These are phyloP conservation scores for Galaxea fascicularis DNA, from an alignment of 92 coral and sea anemone genomes.

Conservation along the genomic window DNA sequence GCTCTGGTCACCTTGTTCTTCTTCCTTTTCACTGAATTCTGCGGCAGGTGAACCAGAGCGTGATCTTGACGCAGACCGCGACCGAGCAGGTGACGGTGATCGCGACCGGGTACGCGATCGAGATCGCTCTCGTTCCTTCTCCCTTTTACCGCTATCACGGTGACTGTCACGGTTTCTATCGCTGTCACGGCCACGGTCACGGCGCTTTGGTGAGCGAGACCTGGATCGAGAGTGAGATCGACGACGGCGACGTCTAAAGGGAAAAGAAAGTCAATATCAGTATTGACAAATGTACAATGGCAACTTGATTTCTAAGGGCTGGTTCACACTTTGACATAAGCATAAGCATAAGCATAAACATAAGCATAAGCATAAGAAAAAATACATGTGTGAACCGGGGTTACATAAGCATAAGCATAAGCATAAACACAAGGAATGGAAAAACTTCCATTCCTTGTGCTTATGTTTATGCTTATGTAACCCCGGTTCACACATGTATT, in stretches of 20 bases:
- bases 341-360: no score
- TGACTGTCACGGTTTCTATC: conserved; percentile 54
- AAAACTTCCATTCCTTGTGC: no score
- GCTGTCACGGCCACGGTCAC: conserved; percentile 41
- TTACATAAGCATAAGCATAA: no score
- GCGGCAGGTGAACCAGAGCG: conserved; percentile 57
- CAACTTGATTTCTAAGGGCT: neutral
- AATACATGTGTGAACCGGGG: no score
- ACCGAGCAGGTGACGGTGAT: conserved; percentile 72
- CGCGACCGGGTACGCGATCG: conserved; percentile 71
- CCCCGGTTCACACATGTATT: no score
- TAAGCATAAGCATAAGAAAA: no score
- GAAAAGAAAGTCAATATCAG: neutral
- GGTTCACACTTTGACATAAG: no score
- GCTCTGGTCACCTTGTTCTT: conserved; percentile 65
- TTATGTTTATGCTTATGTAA: no score
- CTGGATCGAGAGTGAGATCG: conserved; percentile 78
- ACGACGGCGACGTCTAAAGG: conserved; percentile 77
- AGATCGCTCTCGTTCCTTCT: conserved; percentile 63
- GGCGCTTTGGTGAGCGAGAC: conserved; percentile 80
- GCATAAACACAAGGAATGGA: no score
- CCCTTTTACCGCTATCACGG: conserved; percentile 50
- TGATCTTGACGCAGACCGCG: conserved; percentile 75
- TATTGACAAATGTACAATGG: neutral
- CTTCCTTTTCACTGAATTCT: conserved; percentile 70